Evolutionary conservation across 2,888 invertebrate genomes (phyloP), one percentile per base, ranked within the genome.

Genomic region (Aromia moschata): DNA sequence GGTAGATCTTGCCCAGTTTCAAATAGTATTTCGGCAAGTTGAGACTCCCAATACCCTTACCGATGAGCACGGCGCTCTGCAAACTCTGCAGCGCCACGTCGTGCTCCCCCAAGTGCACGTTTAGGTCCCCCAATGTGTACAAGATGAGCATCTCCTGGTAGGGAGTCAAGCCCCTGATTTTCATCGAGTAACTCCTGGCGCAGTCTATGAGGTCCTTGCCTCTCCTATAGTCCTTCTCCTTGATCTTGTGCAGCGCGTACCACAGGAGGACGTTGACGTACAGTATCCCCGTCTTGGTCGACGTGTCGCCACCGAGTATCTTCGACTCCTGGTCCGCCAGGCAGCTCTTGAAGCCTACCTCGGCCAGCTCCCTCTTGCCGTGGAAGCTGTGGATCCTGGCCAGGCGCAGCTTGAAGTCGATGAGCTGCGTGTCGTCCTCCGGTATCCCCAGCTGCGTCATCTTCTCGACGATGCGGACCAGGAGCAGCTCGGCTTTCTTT

Each of bases 71-170:
- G 1, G 82, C 83, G 53, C 80, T 79, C 49, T 78, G 75, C 55
- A 83, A 75, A 52, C 80, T 78, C 47, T 76, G 67, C 12, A 82
- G 65, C 0, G 83, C 82, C 2, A 74, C 65, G 56, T 81, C 80
- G 56, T 76, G 77, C 20, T 81, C 78, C n/a, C 74, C 77, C 31
- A 79, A 59, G 56, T 77, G 77, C 53, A 74, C 66, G 58, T 80
- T 78, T 25, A 80, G 61, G 59, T 81, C 81, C 0, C 80, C 79
- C 49, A 82, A 70, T 4, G 81, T 80, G 57, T 80, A 81, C 33
- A 82, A 68, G 31, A 83, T 81, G 3, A 83, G 80, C 81, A 83
- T 81, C 64, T 81, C 80, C 70, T 83, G 82, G 52, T 81, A 77
- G 0, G 81, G 80, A 41, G 77, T 75, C 11, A 82, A 61, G 0